Base-by-base conservation (phyloP, 2,888 invertebrate genomes). In the Ornithoptera alexandrae region DNA sequence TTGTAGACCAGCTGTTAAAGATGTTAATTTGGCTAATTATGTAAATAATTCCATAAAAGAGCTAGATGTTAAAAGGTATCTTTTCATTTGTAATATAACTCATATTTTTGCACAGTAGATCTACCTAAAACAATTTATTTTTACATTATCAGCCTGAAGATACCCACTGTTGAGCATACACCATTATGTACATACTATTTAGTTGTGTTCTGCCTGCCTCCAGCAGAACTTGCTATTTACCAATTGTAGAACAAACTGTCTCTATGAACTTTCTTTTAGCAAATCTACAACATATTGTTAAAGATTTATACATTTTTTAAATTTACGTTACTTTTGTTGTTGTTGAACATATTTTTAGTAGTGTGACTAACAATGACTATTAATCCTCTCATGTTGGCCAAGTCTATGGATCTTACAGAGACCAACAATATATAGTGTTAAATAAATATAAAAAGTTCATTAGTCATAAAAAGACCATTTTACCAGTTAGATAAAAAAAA, bases 11-110 rank as follows among this genome's bases (percentile, higher is more conserved):
- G 96, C 97, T 36, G 96, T 97, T 0, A 94, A 94, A 77, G 97
- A 98, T 86, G 93, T 95, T 1, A 95, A 95, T 76, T 86, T 98
- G 72, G 97, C 95, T 0, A 95, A 98, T 84, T 98, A 97, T 85
- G 97, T 97, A 0, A 97, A 97, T 82, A 97, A 97, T 82, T 94
- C 95, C 2, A 96, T 97, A 62, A 95, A 96, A 77, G 97, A 98
- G 84, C 92, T 97, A 66, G 98, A 98, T 83, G 94, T 97, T 42
- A 96, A 95, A 82, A 95, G 95, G 96, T 96, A 87, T 73, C n/a
- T 70, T 70, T 53, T 53, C 6, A 18, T 15, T 50, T 18, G 2
- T 50, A 50, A 50, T 18, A 15, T 18, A 6, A 15, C 15, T 17
- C 17, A 15, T 17, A 17, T 50, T 15, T 15, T 18, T 18, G 10